Evolutionary conservation across 2,888 invertebrate species (phyloP), one percentile per base, ranked within the genome.

Genomic region (Notodonta dromedarius): DNA sequence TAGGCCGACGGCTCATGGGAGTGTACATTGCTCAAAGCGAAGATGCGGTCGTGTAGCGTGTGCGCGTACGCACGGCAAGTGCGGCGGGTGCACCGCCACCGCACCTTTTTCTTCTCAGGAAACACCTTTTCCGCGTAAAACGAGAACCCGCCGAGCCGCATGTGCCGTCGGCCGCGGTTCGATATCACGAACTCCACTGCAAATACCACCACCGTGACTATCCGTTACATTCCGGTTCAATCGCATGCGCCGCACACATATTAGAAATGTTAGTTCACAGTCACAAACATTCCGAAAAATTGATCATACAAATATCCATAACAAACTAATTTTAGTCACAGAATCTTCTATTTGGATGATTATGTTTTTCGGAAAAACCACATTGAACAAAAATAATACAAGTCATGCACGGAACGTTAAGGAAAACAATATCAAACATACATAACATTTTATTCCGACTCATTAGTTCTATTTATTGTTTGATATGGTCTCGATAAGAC

Each of bases 101-200:
- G 89, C 80, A 94, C 94, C 81, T 94, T 94, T 71, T 82, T 93
- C 83, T 94, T 94, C 83, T 93, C 91, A 2, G 93, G 94, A 67
- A 94, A 93, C 66, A 91, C 93, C 80, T 94, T 94, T 84, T 94
- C 94, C 59, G 94, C 94, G 70, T 94, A 94, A 84, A 94, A 94
- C 50, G 94, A 90, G 76, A 93, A 94, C 60, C 94, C 94, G 63
- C 86, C 88, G 65, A 94, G 88, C 67, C 92, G 90, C 93, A 94
- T 92, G 73, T 94, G 94, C 67, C 94, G 85, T 66, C 93, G 85
- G 46, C 94, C 94, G 46, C 94, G 91, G 76, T 94, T 94, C 65
- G 94, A 93, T 84, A 94, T 94, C 88, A 94, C 91, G 91, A 93
- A 94, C 83, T 94, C 92, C 74, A 93, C 94, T 94, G 93, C 67